A percentile compares a stretch with the other conserved stretches of the same genome.
phyloP scores from a whole-genome alignment of 2,797 vertebrate genomes.

The Cichlasoma orientale region DNA sequence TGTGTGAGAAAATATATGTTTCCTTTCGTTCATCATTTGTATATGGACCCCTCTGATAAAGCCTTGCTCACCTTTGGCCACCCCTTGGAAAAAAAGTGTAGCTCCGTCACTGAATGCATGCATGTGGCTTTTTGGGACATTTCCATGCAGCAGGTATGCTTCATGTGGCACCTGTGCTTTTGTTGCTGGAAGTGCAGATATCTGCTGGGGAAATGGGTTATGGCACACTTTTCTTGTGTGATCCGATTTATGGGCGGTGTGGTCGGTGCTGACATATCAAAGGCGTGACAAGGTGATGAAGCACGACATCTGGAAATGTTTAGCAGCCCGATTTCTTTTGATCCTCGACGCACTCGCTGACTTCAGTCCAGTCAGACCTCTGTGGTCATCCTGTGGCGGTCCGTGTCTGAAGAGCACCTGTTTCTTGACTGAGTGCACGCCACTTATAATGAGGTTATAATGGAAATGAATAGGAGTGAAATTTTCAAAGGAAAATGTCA shows the following conservation, averaged over 20 bases:
- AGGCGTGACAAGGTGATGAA: neutral
- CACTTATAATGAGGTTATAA: neutral
- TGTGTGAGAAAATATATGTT: too few species aligned
- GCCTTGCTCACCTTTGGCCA: too few species aligned
- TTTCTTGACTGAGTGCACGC: neutral
- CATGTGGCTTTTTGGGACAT: too few species aligned
- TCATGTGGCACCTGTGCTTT: neutral
- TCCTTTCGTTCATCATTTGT: too few species aligned
- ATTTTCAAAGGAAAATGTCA: neutral
- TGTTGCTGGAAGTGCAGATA: neutral
- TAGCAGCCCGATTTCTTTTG: neutral
- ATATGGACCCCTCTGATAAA: too few species aligned
- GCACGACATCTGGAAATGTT: neutral
- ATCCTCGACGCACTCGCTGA: neutral
- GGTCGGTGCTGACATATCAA: neutral
- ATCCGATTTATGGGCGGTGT: neutral
- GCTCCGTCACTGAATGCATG: too few species aligned
- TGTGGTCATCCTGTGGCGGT: neutral
- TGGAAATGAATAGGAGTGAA: slow-evolving; percentile 1
- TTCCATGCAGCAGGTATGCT: neutral
- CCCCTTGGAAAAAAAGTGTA: too few species aligned
- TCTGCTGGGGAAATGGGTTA: neutral
- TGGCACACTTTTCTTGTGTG: neutral
- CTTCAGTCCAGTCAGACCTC: neutral
- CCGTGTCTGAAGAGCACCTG: neutral